Evolutionary conservation across 2,888 invertebrate species (phyloP), one percentile per base, ranked within the genome.

Genomic region (Drosophila anomalata): DNA sequence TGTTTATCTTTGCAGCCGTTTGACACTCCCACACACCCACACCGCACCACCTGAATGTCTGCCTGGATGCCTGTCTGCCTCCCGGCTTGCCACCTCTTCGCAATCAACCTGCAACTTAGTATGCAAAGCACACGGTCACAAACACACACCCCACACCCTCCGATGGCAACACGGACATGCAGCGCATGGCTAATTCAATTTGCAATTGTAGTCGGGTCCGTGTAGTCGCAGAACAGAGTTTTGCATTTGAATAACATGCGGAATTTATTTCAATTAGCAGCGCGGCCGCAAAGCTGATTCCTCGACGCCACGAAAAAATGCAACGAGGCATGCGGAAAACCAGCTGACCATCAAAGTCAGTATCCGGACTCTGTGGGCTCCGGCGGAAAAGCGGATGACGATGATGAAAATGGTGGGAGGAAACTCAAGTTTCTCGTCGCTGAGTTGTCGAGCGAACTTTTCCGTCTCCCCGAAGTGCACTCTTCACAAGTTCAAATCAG

Each of bases 241-340:
- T 73, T 77, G 71, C 75, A 68, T 77, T 79, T 70, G 83, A 70
- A 86, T 74, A 77, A 83, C 72, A 86, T 73, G 82, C 77, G 73
- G 70, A 86, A 88, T 88, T 86, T 79, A 86, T 82, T 82, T 82
- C 87, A 82, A 82, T 82, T 88, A 86, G 83, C 83, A 67, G 59
- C 48, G 55, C 68, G 22, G 61, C 54, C 26, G 31, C 69, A 67
- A 39, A 62, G 58, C 53, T 53, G 75, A 44, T 53, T 33, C 57
- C 75, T 24, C 41, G 46, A 56, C 41, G 60, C 61, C 55, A 47
- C 70, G 7, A 65, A 73, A 76, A 65, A 73, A 72, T 73, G 75
- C 88, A 83, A 51, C 78, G 72, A 17, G 41, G 20, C 41, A 42
- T 75, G 52, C 74, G 54, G 68, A 67, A 69, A 71, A 73, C 62